These are phyloP conservation scores for Petrocephalus schoutedeni DNA, from an alignment of 2,797 vertebrate genomes.

Conservation along the genomic window DNA sequence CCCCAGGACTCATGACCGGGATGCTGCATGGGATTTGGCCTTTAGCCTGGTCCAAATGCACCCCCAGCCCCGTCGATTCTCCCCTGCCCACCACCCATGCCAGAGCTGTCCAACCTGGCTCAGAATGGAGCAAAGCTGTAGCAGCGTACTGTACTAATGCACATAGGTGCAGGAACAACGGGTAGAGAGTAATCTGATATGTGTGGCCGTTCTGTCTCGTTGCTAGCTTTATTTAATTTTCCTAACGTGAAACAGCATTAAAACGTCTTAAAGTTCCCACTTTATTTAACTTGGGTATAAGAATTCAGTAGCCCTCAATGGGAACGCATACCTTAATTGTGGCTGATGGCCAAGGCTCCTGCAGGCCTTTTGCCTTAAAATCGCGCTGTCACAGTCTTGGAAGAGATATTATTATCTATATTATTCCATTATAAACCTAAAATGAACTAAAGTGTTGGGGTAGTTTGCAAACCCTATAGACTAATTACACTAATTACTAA, in stretches of 20 bases:
- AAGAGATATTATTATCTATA: no score
- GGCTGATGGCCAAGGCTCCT: not conserved
- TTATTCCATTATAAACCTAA: no score
- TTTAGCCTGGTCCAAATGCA: conserved; percentile 34
- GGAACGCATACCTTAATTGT: not conserved
- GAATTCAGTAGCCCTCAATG: not conserved
- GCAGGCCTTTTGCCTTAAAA: not conserved
- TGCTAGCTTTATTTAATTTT: not conserved
- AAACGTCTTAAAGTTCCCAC: not conserved
- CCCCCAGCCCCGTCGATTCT: not conserved
- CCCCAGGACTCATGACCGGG: conserved; percentile 45
- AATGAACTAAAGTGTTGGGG: no score
- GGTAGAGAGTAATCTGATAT: not conserved
- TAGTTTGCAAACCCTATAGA: no score
- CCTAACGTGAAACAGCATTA: not conserved
- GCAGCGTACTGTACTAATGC: not conserved
- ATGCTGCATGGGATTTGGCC: conserved; percentile 27
- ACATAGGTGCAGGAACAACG: not conserved
- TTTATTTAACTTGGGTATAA: not conserved
- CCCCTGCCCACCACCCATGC: not conserved
- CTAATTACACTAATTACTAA: no score
- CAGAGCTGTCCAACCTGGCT: conserved; percentile 15
- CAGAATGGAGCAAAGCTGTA: not conserved
- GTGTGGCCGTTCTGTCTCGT: not conserved
- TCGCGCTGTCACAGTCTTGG: no score